These are phyloP conservation scores for Pituophis catenifer DNA, from an alignment of 2,113 vertebrate species.

Conservation along the genomic window DNA sequence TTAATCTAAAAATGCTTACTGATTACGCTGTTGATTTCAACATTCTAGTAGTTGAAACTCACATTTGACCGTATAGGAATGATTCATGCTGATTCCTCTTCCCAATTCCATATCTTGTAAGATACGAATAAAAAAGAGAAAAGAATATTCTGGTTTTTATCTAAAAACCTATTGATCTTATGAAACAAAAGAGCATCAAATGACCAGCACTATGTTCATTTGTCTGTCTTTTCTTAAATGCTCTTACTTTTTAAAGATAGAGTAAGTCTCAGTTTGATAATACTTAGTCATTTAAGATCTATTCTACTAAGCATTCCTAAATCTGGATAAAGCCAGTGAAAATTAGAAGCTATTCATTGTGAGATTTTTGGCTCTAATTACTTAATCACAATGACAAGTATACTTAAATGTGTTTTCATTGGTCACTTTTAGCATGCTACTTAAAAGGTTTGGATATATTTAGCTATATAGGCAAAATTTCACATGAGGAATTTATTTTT, in stretches of 20 bases:
- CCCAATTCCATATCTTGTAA: background rate
- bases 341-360: background rate
- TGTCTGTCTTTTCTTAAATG: background rate
- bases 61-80: background rate
- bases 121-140: background rate
- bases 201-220: background rate
- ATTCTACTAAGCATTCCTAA: background rate
- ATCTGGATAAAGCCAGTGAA: background rate
- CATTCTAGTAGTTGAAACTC: background rate
- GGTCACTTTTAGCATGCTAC: background rate
- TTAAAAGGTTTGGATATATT: background rate
- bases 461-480: constrained; percentile 37
- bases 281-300: background rate
- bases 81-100: background rate
- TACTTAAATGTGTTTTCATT: background rate
- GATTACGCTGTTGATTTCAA: background rate
- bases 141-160: background rate
- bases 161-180: background rate
- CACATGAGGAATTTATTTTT: constrained; percentile 58
- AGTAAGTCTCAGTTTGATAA: background rate
- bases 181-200: background rate
- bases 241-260: background rate
- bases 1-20: background rate
- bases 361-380: background rate
- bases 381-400: background rate